Percentiles rank a stretch among this genome's conserved stretches.
phyloP scores from a whole-genome alignment of 2,888 invertebrate species.

The Busseola fusca region DNA sequence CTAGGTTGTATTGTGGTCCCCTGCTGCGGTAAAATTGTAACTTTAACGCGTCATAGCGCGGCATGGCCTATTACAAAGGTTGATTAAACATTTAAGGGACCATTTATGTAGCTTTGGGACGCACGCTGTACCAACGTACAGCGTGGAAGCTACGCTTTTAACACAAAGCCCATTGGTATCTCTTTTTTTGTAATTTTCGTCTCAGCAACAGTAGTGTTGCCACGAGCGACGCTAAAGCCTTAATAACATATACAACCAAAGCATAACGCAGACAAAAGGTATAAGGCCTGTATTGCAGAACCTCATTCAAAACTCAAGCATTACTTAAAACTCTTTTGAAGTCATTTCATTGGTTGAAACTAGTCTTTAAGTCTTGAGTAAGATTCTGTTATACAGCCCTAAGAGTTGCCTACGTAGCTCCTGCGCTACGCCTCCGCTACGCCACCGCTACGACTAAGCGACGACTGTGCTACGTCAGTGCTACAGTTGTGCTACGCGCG shows the following conservation, averaged over 20 bases:
- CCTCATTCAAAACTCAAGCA: no score
- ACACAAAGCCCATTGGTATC: no score
- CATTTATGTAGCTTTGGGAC: not conserved
- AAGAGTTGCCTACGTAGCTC: not conserved
- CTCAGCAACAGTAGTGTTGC: no score
- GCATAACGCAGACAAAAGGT: not conserved
- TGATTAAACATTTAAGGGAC: not conserved
- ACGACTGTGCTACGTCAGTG: not conserved
- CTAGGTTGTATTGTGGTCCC: not conserved
- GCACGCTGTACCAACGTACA: no score
- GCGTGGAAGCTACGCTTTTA: not conserved
- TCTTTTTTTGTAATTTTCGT: no score
- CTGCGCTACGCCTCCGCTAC: constrained; percentile 1
- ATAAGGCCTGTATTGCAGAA: no score
- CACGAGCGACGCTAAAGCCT: not conserved
- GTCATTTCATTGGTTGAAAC: no score
- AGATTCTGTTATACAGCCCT: no score
- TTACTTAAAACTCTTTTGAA: no score
- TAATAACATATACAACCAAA: not conserved
- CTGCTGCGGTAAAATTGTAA: not conserved
- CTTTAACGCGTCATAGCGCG: not conserved
- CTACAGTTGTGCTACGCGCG: not conserved
- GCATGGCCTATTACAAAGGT: not conserved
- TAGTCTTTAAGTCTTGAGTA: no score
- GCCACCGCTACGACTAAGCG: not conserved